These are phyloP conservation scores for Hanleya hanleyi DNA, from an alignment of 2,888 invertebrate genomes.

Conservation along the genomic window DNA sequence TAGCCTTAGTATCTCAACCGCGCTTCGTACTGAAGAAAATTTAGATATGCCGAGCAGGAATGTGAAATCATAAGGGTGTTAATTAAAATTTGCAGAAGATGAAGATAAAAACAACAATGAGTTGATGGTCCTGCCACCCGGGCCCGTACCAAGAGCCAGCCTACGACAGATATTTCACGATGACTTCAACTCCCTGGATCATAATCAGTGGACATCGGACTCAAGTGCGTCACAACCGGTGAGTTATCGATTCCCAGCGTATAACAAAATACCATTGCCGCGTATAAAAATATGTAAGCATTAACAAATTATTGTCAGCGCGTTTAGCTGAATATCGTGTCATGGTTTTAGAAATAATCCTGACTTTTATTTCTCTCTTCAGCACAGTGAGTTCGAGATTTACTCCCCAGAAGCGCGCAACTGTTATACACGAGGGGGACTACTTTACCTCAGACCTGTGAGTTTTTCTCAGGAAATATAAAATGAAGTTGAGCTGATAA, in stretches of 20 bases:
- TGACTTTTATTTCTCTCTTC: not conserved
- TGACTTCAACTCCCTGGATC: not conserved
- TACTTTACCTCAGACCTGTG: not conserved
- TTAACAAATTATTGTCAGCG: too few relatives aligned
- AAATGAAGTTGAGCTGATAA: not conserved
- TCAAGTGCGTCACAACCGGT: not conserved
- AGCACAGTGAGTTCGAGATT: conserved; percentile 4
- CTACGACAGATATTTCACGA: not conserved
- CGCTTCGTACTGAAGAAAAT: too few relatives aligned
- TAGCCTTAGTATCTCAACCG: too few relatives aligned
- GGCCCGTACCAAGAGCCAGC: not conserved
- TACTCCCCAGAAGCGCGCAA: not conserved
- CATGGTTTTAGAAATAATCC: not conserved
- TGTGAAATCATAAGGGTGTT: too few relatives aligned
- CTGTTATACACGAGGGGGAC: not conserved
- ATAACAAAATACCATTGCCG: too few relatives aligned
- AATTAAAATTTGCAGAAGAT: too few relatives aligned
- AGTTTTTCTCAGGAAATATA: too few relatives aligned
- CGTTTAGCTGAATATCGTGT: too few relatives aligned
- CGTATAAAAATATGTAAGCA: too few relatives aligned
- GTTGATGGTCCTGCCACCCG: not conserved
- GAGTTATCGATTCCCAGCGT: too few relatives aligned
- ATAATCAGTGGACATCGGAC: not conserved
- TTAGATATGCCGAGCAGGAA: too few relatives aligned
- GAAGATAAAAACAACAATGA: not conserved